Conservation (phyloP, 1,140 invertebrate species). For the Halyomorpha halys region DNA sequence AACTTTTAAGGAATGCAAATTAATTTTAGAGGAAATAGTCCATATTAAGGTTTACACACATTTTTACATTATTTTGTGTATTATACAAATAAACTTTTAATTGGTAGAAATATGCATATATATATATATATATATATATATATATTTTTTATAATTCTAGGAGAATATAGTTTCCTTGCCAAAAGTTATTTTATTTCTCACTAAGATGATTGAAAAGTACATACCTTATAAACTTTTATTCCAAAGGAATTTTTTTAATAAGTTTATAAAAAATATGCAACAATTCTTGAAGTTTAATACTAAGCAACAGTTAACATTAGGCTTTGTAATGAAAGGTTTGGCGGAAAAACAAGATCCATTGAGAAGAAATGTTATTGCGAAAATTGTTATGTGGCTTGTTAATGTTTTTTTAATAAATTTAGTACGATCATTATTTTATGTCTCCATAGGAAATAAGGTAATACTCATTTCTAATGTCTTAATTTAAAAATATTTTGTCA, state of each 20-base stretch:
- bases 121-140: too few relatives aligned
- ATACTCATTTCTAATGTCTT: neutral
- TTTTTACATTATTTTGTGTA: too few relatives aligned
- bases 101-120: neutral
- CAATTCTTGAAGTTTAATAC: neutral
- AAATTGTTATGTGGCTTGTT: neutral
- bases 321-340: neutral
- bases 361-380: neutral
- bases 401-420: neutral
- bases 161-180: neutral
- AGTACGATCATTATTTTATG: neutral
- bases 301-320: neutral
- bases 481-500: too few relatives aligned
- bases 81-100: too few relatives aligned
- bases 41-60: too few relatives aligned
- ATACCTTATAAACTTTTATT: neutral
- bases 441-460: neutral
- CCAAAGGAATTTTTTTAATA: neutral
- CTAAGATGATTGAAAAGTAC: neutral
- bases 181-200: neutral
- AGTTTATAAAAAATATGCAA: neutral
- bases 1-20: too few relatives aligned
- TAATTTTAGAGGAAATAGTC: too few relatives aligned
- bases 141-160: neutral
- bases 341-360: neutral